phyloP scores from a whole-genome alignment of 2,113 vertebrate genomes.

The Rhineura floridana region DNA sequence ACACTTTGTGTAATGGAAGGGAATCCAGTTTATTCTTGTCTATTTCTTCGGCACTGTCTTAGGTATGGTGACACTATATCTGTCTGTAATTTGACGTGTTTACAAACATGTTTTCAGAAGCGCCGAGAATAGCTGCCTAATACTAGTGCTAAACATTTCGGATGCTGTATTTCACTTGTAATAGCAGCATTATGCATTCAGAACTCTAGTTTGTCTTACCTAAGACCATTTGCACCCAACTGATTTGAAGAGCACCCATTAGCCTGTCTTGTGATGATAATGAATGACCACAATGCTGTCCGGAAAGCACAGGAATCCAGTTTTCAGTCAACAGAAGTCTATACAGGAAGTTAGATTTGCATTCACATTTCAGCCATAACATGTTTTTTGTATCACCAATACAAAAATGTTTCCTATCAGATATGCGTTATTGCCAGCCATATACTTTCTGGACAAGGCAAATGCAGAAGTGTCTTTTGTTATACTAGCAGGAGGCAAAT shows the following conservation, averaged over 20 bases:
- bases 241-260: neutral
- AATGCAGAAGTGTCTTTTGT: neutral
- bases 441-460: neutral
- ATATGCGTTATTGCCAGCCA: neutral
- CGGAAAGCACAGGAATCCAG: neutral
- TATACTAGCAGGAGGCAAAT: neutral
- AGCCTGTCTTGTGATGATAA: neutral
- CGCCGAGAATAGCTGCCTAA: conserved; percentile 26
- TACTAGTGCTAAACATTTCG: neutral
- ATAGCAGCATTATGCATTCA: neutral
- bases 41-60: conserved; percentile 12
- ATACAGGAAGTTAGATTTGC: neutral
- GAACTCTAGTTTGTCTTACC: neutral
- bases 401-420: neutral
- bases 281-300: neutral
- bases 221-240: neutral
- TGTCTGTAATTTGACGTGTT: conserved; percentile 46
- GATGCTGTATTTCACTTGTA: neutral
- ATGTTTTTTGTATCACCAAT: neutral
- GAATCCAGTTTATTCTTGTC: conserved; percentile 46
- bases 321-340: neutral
- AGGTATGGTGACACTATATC: neutral
- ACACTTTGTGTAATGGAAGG: neutral
- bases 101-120: conserved; percentile 35
- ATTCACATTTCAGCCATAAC: neutral